Evolutionary conservation across 2,888 invertebrate genomes (phyloP).

Genomic region (Dromius quadrimaculatus): DNA sequence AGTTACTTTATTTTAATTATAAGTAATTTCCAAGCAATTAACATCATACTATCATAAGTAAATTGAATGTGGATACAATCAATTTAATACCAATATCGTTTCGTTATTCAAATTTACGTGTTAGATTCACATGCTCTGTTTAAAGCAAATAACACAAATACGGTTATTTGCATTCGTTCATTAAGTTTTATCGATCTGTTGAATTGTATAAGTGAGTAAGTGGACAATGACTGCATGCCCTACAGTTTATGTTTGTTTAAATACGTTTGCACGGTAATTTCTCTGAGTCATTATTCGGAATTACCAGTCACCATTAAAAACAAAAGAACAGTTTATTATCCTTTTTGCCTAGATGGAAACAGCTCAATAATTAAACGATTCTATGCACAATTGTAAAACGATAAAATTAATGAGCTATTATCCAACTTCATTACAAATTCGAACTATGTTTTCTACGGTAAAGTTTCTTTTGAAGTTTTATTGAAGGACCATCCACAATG

Average conservation of each 20-base stretch:
- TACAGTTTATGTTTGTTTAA: not conserved
- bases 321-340: not conserved
- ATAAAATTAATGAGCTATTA: no score
- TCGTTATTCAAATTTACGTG: not conserved
- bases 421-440: no score
- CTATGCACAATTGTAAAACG: no score
- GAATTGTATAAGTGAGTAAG: constrained; percentile 17
- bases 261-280: constrained; percentile 9
- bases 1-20: no score
- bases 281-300: not conserved
- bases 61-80: no score
- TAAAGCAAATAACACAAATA: not conserved
- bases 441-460: no score
- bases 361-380: no score
- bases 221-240: not conserved
- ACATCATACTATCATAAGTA: no score
- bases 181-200: not conserved
- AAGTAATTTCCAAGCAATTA: no score
- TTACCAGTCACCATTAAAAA: not conserved
- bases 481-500: no score
- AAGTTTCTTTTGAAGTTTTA: no score
- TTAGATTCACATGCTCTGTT: not conserved
- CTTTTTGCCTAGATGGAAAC: not conserved
- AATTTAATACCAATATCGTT: no score
- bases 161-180: constrained; percentile 1